Percentiles rank a stretch among this genome's conserved stretches.
These are phyloP conservation scores for Holcopasites calliopsidis DNA, from an alignment of 1,140 invertebrate genomes.

Conservation along the genomic window DNA sequence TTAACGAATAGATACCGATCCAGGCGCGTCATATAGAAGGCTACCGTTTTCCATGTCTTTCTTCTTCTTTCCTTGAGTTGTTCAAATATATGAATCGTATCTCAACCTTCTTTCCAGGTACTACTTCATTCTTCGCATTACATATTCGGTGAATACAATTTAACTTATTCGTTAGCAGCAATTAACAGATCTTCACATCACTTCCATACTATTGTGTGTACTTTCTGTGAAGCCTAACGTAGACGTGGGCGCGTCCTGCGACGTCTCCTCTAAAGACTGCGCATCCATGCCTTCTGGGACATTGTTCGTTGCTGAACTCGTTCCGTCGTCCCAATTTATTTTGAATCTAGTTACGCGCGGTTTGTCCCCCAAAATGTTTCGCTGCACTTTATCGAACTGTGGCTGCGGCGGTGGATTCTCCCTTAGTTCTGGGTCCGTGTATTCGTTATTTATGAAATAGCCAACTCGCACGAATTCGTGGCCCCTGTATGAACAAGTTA, in stretches of 20 bases:
- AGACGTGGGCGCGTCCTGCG: conserved; percentile 71
- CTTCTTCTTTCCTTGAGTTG: conserved; percentile 28
- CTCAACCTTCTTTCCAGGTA: conserved; percentile 51
- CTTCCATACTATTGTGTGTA: conserved; percentile 79
- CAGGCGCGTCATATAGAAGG: conserved; percentile 29
- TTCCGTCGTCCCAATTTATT: conserved; percentile 96
- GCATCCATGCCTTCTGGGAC: conserved; percentile 71
- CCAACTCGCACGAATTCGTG: conserved; percentile 99
- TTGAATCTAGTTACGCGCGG: conserved; percentile 98
- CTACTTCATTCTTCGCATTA: conserved; percentile 54
- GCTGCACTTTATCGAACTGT: conserved; percentile 95
- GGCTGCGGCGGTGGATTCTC: conserved; percentile 97
- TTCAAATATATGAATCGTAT: conserved; percentile 52
- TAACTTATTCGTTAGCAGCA: conserved; percentile 23
- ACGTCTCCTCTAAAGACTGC: conserved; percentile 71
- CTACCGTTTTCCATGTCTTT: conserved; percentile 8
- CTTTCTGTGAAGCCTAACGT: conserved; percentile 75
- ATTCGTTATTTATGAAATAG: conserved; percentile 99
- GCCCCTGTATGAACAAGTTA: conserved; percentile 95
- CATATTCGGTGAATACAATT: conserved; percentile 19
- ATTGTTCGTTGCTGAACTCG: conserved; percentile 70
- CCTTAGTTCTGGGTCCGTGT: conserved; percentile 93
- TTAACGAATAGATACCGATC: conserved; percentile 9
- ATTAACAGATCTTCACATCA: conserved; percentile 71
- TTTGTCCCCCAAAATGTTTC: conserved; percentile 96